A percentile compares a stretch with the other conserved stretches of the same genome.
phyloP scores from a whole-genome alignment of 2,888 invertebrate species.

The Leptogaster cylindrica region DNA sequence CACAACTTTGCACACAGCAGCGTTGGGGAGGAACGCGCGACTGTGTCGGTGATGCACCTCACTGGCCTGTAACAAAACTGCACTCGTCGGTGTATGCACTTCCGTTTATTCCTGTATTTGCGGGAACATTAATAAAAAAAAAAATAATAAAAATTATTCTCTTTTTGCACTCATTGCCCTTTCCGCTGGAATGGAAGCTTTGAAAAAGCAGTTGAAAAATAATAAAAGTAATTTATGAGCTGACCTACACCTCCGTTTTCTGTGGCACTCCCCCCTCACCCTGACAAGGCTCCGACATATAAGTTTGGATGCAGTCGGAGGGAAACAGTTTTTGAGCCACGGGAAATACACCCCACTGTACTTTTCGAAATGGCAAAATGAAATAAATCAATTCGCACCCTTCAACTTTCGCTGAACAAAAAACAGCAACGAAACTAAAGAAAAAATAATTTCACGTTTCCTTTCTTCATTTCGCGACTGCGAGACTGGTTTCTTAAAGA shows the following conservation, averaged over 20 bases:
- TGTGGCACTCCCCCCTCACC: neutral
- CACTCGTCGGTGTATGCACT: slow-evolving; percentile 36
- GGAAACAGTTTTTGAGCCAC: slow-evolving; percentile 25
- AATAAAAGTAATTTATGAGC: slow-evolving; percentile 40
- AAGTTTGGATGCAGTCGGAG: neutral
- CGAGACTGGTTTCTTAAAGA: no score
- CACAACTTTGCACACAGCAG: slow-evolving; percentile 28
- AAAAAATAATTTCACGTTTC: neutral
- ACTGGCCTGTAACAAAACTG: slow-evolving; percentile 30
- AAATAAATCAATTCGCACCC: slow-evolving; percentile 37
- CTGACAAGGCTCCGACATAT: neutral
- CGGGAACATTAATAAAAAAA: slow-evolving; percentile 40
- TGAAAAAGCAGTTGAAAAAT: slow-evolving; percentile 40
- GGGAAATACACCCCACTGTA: slow-evolving; percentile 34
- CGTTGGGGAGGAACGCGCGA: neutral
- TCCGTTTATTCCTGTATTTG: slow-evolving; percentile 40
- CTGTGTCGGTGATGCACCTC: neutral
- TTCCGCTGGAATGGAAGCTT: slow-evolving; percentile 40
- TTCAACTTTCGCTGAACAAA: slow-evolving; percentile 8
- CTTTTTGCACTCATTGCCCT: slow-evolving; percentile 37
- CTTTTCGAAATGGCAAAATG: slow-evolving; percentile 34
- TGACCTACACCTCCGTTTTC: slow-evolving; percentile 37
- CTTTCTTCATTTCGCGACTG: neutral
- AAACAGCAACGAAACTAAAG: neutral
- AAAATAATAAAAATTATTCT: no score